Conservation (phyloP, 2,113 vertebrate genomes). For the Hoplias malabaricus region DNA sequence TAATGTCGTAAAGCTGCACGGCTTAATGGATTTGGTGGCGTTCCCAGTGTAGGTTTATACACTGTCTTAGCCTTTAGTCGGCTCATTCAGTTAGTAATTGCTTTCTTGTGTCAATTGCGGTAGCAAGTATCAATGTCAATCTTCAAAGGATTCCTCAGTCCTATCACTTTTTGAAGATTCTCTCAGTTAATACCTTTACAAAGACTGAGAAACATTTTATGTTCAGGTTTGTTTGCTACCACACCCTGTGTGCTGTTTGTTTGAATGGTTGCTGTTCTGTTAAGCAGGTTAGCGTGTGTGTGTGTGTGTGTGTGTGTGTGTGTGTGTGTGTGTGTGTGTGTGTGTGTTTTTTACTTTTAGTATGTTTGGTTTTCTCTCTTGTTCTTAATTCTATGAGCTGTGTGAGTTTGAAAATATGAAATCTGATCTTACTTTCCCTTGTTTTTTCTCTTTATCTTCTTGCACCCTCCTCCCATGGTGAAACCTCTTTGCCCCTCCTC, state of each 20-base stretch:
- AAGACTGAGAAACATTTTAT: neutral
- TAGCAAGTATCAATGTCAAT: neutral
- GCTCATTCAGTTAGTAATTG: neutral
- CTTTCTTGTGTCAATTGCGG: neutral
- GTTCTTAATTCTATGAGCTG: conserved; percentile 26
- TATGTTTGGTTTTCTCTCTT: conserved; percentile 40
- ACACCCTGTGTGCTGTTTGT: neutral
- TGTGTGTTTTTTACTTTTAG: neutral
- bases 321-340: no score
- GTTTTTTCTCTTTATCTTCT: conserved; percentile 54
- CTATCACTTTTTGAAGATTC: neutral
- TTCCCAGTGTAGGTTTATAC: neutral
- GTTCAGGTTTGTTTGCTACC: conserved; percentile 15
- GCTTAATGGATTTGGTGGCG: conserved; percentile 16
- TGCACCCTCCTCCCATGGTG: conserved; percentile 56
- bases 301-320: no score
- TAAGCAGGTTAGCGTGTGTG: neutral
- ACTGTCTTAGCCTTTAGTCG: neutral
- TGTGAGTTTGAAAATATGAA: conserved; percentile 30
- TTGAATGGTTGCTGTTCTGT: neutral
- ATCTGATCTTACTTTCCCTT: conserved; percentile 61
- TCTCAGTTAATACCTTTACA: neutral
- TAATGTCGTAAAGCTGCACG: conserved; percentile 19
- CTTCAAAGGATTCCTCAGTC: conserved; percentile 1
- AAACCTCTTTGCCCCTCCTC: conserved; percentile 57